Conservation (phyloP, 1,140 invertebrate genomes). For the Luehdorfia chinensis region DNA sequence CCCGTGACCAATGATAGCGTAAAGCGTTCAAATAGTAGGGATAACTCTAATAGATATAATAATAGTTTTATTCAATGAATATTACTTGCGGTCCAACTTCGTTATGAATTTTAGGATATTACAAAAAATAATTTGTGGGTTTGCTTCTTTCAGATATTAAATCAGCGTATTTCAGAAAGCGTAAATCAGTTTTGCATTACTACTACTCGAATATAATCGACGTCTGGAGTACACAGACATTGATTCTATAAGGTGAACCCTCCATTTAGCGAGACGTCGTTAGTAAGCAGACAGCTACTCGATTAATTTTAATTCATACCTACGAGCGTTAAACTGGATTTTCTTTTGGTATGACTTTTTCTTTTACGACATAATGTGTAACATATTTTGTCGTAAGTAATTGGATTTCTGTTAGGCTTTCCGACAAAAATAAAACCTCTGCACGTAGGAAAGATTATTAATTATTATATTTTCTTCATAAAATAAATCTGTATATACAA, state of each 20-base stretch:
- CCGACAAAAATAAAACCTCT: too few relatives aligned
- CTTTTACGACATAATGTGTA: conserved; percentile 1
- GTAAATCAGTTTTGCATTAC: neutral
- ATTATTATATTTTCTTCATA: conserved; percentile 2
- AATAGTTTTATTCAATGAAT: too few relatives aligned
- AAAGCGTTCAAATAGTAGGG: too few relatives aligned
- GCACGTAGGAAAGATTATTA: too few relatives aligned
- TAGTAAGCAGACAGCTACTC: neutral
- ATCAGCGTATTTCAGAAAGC: neutral
- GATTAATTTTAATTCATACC: conserved; percentile 11
- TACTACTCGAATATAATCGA: neutral
- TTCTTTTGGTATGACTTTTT: conserved; percentile 1
- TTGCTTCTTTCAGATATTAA: too few relatives aligned
- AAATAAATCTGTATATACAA: conserved; percentile 14
- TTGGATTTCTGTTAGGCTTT: neutral
- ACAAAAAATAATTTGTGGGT: too few relatives aligned
- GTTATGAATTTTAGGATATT: too few relatives aligned
- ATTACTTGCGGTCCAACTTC: too few relatives aligned
- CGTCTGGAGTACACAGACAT: neutral
- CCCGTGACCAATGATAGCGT: too few relatives aligned
- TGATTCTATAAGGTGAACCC: neutral
- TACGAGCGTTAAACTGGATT: neutral
- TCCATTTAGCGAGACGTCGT: neutral
- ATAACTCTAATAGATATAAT: too few relatives aligned
- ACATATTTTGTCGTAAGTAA: conserved; percentile 6